Conservation (phyloP, 1,140 invertebrate species). For the Plodia interpunctella region DNA sequence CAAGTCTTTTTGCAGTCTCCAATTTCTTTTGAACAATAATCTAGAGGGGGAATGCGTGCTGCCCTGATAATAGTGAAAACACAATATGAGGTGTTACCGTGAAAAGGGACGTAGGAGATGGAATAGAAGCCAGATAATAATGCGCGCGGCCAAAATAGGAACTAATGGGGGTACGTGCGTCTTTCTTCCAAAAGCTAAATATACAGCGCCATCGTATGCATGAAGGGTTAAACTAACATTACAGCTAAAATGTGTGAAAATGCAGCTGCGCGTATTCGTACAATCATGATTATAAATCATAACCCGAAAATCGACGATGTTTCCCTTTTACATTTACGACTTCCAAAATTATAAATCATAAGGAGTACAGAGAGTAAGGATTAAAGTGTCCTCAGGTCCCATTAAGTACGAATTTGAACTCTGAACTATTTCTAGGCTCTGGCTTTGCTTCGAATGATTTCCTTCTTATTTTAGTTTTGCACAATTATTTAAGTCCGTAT, state of each 20-base stretch:
- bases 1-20: conserved; percentile 58
- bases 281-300: conserved; percentile 65
- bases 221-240: neutral
- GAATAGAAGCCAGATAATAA: neutral
- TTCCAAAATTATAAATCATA: conserved; percentile 40
- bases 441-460: too few relatives aligned
- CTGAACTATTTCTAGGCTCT: too few relatives aligned
- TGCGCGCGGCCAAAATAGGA: neutral
- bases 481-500: too few relatives aligned
- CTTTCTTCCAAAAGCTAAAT: too few relatives aligned
- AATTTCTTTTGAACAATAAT: conserved; percentile 63
- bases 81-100: neutral
- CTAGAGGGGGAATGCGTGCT: conserved; percentile 47
- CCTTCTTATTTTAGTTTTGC: too few relatives aligned
- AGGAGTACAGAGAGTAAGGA: too few relatives aligned
- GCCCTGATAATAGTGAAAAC: conserved; percentile 46
- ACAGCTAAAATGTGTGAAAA: neutral
- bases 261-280: neutral
- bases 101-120: neutral
- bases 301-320: conserved; percentile 64
- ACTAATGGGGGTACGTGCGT: neutral
- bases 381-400: too few relatives aligned
- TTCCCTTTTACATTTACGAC: conserved; percentile 74
- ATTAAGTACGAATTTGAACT: too few relatives aligned
- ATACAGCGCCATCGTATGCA: neutral